A percentile compares a stretch with the other conserved stretches of the same genome.
Conservation (phyloP, 2,888 invertebrate genomes). For the Geotrupes spiniger region DNA sequence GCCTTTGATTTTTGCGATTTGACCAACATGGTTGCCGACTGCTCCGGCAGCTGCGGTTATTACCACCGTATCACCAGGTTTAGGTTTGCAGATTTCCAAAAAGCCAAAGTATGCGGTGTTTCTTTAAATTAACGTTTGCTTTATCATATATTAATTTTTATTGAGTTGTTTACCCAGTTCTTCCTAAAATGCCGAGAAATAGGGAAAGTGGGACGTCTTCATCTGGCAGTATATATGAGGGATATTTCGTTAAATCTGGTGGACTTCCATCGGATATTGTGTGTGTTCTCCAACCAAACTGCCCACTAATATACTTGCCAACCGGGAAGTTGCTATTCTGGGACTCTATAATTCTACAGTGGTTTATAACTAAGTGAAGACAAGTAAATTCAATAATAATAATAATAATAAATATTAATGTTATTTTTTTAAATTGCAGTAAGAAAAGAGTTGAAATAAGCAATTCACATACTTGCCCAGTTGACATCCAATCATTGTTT, state of each 20-base stretch:
- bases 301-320: constrained; percentile 60
- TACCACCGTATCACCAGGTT: constrained; percentile 69
- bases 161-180: constrained; percentile 59
- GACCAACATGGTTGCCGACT: constrained; percentile 74
- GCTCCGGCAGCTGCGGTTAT: constrained; percentile 78
- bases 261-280: constrained; percentile 66
- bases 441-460: too few species aligned
- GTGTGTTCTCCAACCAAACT: constrained; percentile 68
- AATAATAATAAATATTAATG: too few species aligned
- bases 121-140: constrained; percentile 45
- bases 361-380: constrained; percentile 12
- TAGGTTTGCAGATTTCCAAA: constrained; percentile 66
- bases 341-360: constrained; percentile 62
- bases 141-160: background rate
- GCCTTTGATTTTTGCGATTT: constrained; percentile 74
- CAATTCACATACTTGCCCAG: constrained; percentile 59
- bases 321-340: constrained; percentile 63
- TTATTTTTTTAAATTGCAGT: too few species aligned
- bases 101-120: constrained; percentile 75
- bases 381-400: too few species aligned
- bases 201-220: constrained; percentile 60
- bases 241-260: constrained; percentile 15
- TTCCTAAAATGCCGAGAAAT: constrained; percentile 63
- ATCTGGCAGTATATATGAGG: constrained; percentile 54
- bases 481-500: constrained; percentile 68